These are phyloP conservation scores for Tenthredo distinguenda DNA, from an alignment of 2,888 invertebrate species.

Conservation along the genomic window DNA sequence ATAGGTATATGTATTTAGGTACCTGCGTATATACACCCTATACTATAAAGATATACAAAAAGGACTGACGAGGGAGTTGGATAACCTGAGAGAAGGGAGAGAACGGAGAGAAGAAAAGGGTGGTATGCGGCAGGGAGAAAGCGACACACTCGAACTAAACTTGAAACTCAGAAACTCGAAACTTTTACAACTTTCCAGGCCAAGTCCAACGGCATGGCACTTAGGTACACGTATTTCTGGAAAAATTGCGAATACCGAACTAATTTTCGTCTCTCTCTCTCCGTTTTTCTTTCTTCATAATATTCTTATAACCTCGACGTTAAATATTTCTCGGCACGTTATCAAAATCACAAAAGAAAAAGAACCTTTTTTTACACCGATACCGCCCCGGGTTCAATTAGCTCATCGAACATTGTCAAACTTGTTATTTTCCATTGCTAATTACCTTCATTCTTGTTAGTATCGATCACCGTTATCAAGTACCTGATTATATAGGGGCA, in stretches of 20 bases:
- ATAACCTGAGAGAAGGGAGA: not conserved
- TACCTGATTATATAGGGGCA: not conserved
- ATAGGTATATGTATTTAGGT: not conserved
- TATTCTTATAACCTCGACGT: not conserved
- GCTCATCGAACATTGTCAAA: not conserved
- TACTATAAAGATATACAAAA: not conserved
- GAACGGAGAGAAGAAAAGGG: not conserved
- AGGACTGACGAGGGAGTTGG: constrained; percentile 29
- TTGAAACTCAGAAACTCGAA: constrained; percentile 32
- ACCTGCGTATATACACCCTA: not conserved
- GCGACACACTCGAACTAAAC: constrained; percentile 36
- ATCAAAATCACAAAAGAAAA: not conserved
- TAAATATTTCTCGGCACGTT: not conserved
- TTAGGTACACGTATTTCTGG: constrained; percentile 28
- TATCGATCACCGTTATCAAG: not conserved
- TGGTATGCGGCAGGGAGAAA: constrained; percentile 8
- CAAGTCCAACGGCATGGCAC: constrained; percentile 31
- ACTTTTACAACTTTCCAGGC: constrained; percentile 21
- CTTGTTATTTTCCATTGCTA: not conserved
- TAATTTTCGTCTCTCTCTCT: not conserved
- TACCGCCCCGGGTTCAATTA: not conserved
- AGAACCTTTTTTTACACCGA: not conserved
- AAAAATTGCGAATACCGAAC: constrained; percentile 25
- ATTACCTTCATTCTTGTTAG: not conserved
- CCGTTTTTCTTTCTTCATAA: not conserved